Evolutionary conservation across 2,797 vertebrate species (phyloP), one percentile per base, ranked within the genome.

Genomic region (Scarus forsteni): DNA sequence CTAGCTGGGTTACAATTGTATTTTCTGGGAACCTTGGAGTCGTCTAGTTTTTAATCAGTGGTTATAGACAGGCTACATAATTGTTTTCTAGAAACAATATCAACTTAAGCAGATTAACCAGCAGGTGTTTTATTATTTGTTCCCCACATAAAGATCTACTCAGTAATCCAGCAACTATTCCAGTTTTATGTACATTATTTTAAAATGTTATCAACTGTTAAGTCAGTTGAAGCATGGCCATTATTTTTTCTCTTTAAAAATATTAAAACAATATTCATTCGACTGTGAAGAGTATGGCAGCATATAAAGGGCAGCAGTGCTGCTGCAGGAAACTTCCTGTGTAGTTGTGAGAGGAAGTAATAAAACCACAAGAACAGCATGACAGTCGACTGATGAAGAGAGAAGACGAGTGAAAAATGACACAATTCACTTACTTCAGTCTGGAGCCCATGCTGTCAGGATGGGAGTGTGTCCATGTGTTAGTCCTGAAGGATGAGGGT

Each of bases 361-460:
- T 77, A 66, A 82, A 90, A 83, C 85, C 85, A 70, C 85, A 88
- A 88, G 74, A 85, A 66, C 79, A 84, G 60, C 75, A 27, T 66
- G 78, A 80, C 48, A 16, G 68, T 68, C 62, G 70, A 69, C 44
- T 40, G 51, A 76, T 63, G 34, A 49, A 68, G 80, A 84, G 66
- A 49, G 52, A 72, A 60, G 48, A 10, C 1, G 18, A 54, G 46
- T 12, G 38, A 54, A 60, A 67, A 73, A 50, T 15, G 1, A 54
- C 36, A 59, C 3, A 16, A 54, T 45, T 10, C n/a, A 85, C 93
- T 92, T 89, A 95, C 94, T 92, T 94, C 44, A 94, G 75, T 93
- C 94, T 93, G 81, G 94, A 93, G 76, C 94, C 94, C 94, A 94
- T 95, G 78, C 15, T 94, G 82, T 60, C 62, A 19, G 11, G 50